These are phyloP conservation scores for Cercocebus atys DNA, from an alignment of 2,113 vertebrate genomes.

Conservation along the genomic window DNA sequence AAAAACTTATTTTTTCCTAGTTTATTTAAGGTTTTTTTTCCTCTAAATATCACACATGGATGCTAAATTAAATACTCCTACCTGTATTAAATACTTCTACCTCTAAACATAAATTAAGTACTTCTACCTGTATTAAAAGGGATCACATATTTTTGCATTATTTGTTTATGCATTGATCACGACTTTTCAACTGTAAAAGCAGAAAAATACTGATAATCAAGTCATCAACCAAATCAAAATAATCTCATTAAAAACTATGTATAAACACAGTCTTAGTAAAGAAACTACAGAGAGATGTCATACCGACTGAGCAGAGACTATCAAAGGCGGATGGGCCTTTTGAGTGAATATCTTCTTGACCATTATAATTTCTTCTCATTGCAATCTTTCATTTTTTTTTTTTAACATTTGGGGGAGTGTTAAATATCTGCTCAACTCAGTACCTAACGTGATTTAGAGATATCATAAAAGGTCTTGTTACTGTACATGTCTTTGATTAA, in stretches of 20 bases:
- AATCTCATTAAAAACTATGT: background rate
- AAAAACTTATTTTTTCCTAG: background rate
- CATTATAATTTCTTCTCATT: background rate
- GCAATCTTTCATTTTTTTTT: background rate
- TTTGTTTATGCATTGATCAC: background rate
- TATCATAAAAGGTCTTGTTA: background rate
- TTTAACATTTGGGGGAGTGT: background rate
- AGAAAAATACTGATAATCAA: background rate
- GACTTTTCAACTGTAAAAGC: background rate
- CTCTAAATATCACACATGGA: background rate
- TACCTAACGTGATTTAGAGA: background rate
- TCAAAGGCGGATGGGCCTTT: background rate
- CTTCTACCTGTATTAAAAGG: background rate
- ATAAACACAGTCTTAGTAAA: background rate
- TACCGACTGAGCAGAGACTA: rapidly evolving
- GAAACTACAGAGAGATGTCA: background rate
- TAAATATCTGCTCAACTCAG: background rate
- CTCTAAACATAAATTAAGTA: background rate
- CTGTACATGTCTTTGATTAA: background rate
- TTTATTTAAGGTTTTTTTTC: background rate
- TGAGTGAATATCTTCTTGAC: background rate
- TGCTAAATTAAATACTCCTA: background rate
- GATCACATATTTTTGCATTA: background rate
- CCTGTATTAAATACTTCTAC: too few species aligned
- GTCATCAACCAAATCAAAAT: background rate